Base-by-base conservation (phyloP, 2,888 invertebrate species). In the Agrochola litura region DNA sequence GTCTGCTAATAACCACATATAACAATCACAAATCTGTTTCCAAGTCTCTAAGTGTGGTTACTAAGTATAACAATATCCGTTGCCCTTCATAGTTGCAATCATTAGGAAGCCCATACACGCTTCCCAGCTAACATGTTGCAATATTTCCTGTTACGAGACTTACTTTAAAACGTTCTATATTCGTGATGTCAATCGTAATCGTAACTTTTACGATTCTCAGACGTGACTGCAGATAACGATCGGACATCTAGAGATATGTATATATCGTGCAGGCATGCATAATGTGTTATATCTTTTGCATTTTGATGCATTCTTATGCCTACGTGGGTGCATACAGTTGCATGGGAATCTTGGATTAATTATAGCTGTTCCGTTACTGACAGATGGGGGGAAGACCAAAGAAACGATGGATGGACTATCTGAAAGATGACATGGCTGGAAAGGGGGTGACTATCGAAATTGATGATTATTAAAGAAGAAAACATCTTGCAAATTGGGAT, bases 231-330 rank as follows among this genome's bases (percentile, higher is more conserved):
- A n/a, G 56, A 81, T 79, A 63, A 52, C 1, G 56, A 68, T 79
- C 22, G 9, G 14, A 68, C 63, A 25, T 67, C 30, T 52, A 52
- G 10, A 78, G 46, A 73, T 46, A 43, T 22, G 3, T 22, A 5
- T 9, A 56, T 60, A 54, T 66, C 78, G 65, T 66, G 73, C 19
- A 66, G 19, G 67, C 12, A 64, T 68, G 56, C 37, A 46, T 81
- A 60, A 66, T 79, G 8, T 46, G 66, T 63, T 63, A 67, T 67
- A 67, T 67, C 81, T 74, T 79, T 80, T 79, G 60, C 60, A 80
- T 78, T 72, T 79, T 79, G 37, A 78, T 73, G 30, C 19, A 25
- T 25, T 43, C 60, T 37, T 37, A 37, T 37, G 19, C 2, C 10
- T 43, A 58, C 49, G 49, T 63, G 30, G 41, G 49, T 63, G 30